Evolutionary conservation across 2,797 vertebrate genomes (phyloP).

Genomic region (Thripadectes ignobilis): DNA sequence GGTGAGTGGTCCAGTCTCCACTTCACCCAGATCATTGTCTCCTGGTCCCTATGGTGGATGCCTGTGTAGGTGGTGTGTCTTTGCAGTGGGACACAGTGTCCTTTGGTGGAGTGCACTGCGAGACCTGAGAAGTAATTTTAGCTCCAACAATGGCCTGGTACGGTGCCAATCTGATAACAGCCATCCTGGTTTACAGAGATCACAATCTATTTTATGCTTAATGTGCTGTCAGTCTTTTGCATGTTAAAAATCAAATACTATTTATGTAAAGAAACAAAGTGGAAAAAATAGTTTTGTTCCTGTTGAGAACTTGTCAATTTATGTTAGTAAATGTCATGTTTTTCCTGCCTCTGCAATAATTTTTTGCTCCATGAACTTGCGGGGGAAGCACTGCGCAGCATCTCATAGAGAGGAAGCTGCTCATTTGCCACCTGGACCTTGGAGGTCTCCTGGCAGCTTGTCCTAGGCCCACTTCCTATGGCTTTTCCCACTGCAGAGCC

Average conservation of each 20-base stretch:
- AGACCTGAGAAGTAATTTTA: constrained; percentile 42
- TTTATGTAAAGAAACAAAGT: constrained; percentile 29
- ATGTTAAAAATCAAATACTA: not conserved
- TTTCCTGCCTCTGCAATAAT: not conserved
- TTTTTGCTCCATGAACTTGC: not conserved
- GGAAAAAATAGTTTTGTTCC: not conserved
- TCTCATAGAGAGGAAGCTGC: not conserved
- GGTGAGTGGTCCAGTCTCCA: not conserved
- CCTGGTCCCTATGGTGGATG: not conserved
- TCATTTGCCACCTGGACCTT: not conserved
- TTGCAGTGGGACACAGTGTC: constrained; percentile 1
- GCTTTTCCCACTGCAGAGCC: constrained; percentile 25
- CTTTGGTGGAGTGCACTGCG: not conserved
- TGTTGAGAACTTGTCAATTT: constrained; percentile 36
- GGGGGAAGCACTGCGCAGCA: not conserved
- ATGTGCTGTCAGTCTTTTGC: constrained; percentile 1
- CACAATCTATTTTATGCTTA: not conserved
- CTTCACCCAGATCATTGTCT: not conserved
- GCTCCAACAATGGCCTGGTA: constrained; percentile 34
- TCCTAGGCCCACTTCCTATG: not conserved
- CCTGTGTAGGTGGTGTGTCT: not conserved
- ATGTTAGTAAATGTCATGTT: constrained; percentile 12
- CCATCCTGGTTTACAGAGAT: constrained; percentile 28
- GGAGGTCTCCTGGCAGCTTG: not conserved
- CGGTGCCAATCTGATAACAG: constrained; percentile 54